Base-by-base conservation (phyloP, 2,113 vertebrate genomes). In the Corythaixoides concolor region DNA sequence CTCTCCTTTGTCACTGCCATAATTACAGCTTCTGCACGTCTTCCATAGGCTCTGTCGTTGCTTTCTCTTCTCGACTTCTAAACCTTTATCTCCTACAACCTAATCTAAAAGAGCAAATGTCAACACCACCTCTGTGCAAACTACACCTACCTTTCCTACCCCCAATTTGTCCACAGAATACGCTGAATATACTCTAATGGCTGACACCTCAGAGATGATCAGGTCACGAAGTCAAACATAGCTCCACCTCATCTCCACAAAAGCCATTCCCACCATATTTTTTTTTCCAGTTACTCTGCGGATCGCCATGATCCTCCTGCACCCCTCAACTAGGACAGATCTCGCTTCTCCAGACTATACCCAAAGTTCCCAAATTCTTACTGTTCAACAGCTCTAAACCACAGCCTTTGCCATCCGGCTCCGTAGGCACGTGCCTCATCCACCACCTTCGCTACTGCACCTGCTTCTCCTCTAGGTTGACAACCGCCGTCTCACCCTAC, bases 351-450 rank as follows among this genome's bases (percentile, higher is more conserved):
- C 66, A 64, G 47, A 21, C 4, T 18, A 6, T 8, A 56, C 49
- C 58, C 76, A 10, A 63, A 59, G 41, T 9, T 41, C 76, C 89
- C 83, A 12, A 18, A 49, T n/a, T 20, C 27, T n/a, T 32, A 24
- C 18, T n/a, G 30, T 12, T 72, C 24, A 39, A 16, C 56, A 14
- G 20, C 30, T 14, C 5, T 3, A 2, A 33, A 24, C 13, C 37
- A 20, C 69, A 32, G 8, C 32, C 58, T 19, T 8, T 59, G 43
- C 15, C 53, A 45, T 5, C 13, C 64, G 59, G 67, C 69, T 23
- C 1, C 0, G 3, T 8, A 27, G 59, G 28, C 45, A 23, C 4
- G 0, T 12, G 26, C 26, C 49, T 58, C 81, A 11, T 4, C 70
- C 64, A 23, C 27, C 39, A 6, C 1, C 37, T 20, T 52, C 16